Base-by-base conservation (phyloP, 2,888 invertebrate species). In the Scaptodrosophila latifasciaeformis region DNA sequence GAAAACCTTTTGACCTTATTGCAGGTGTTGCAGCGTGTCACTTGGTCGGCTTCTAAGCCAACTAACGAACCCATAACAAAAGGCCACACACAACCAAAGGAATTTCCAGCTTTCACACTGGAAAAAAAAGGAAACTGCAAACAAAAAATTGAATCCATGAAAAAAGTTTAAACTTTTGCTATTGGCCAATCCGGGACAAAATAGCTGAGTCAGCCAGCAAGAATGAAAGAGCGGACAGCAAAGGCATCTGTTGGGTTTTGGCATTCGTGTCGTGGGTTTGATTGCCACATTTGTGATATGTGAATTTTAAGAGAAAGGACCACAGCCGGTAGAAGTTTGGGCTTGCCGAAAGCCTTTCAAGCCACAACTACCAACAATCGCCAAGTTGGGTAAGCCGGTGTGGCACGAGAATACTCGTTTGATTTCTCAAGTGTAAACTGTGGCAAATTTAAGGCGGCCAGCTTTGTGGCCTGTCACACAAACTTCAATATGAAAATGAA, bases 391-490 rank as follows among this genome's bases (percentile, higher is more conserved):
- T n/a, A n/a, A n/a, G n/a, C n/a, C n/a, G n/a, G n/a, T n/a, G n/a
- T n/a, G n/a, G n/a, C n/a, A n/a, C n/a, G n/a, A n/a, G n/a, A n/a
- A n/a, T n/a, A n/a, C 78, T 63, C 59, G 62, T 80, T 72, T 72
- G 72, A 72, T 72, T 72, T 72, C 80, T 74, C 72, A 74, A 70
- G 72, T 80, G 72, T 77, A 72, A 72, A 74, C 74, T 63, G 48
- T 42, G 50, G 17, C 2, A 17, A 37, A 13, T 37, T 1, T 10
- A 31, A 31, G 47, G 49, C 58, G 37, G 35, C 45, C 50, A 53
- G 58, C 57, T 65, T 59, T 57, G 49, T 55, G 40, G 51, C 54
- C 55, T 63, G 72, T 66, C 74, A 63, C 59, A 69, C 63, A 76
- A 72, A 72, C 70, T 74, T 79, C 77, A 72, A 72, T 76, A 76